Conservation (phyloP, 2,888 invertebrate genomes). For the Cheilosia soror region DNA sequence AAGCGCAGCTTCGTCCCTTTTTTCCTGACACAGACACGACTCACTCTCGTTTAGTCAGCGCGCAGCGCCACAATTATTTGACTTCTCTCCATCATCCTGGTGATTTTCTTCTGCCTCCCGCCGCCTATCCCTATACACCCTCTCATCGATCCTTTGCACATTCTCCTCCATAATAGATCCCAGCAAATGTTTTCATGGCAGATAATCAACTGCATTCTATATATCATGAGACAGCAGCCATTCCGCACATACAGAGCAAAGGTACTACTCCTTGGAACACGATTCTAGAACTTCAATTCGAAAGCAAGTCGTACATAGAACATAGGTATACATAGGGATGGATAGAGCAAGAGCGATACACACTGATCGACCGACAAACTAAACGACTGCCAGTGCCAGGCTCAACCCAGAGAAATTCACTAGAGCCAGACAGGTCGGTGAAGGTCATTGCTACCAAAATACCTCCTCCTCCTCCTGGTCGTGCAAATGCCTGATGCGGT, state of each 20-base stretch:
- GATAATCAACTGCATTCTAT: conserved; percentile 66
- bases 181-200: conserved; percentile 57
- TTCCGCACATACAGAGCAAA: conserved; percentile 65
- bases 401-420: conserved; percentile 74
- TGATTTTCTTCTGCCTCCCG: conserved; percentile 1
- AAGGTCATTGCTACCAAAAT: conserved; percentile 84
- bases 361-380: conserved; percentile 56
- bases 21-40: conserved; percentile 66
- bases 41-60: conserved; percentile 69
- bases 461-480: conserved; percentile 82
- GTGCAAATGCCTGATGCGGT: conserved; percentile 71
- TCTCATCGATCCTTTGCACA: conserved; percentile 28
- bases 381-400: conserved; percentile 42
- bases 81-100: conserved; percentile 12
- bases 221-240: conserved; percentile 37
- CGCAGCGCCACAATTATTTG: conserved; percentile 44
- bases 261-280: conserved; percentile 31
- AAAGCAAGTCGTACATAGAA: conserved; percentile 19
- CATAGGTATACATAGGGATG: neutral
- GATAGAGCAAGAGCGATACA: conserved; percentile 26
- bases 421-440: conserved; percentile 83
- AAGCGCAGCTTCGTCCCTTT: conserved; percentile 52
- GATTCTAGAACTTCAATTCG: conserved; percentile 54
- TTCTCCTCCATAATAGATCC: conserved; percentile 29
- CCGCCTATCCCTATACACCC: neutral